Evolutionary conservation across 2,113 vertebrate species (phyloP).

Genomic region (Collichthys lucidus): DNA sequence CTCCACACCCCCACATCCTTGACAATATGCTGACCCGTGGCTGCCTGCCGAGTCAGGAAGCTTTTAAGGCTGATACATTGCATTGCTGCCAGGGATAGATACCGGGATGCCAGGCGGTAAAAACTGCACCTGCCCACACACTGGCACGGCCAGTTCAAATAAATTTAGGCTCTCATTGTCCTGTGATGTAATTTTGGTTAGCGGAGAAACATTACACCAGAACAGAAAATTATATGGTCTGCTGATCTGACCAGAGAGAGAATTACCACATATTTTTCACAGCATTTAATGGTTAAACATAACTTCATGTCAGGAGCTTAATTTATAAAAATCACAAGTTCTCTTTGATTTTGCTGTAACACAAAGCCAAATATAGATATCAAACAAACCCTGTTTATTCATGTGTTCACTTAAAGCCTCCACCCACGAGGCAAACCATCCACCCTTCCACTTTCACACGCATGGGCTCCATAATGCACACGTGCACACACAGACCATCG

Average conservation of each 20-base stretch:
- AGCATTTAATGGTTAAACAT: neutral
- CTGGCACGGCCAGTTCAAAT: neutral
- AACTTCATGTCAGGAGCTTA: too few relatives aligned
- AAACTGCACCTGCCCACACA: constrained; percentile 52
- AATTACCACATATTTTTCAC: neutral
- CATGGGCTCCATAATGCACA: constrained; percentile 33
- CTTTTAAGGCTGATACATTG: constrained; percentile 53
- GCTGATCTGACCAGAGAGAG: constrained; percentile 12
- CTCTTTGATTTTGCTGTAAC: neutral
- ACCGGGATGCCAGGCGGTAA: constrained; percentile 42
- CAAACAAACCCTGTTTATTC: constrained; percentile 48
- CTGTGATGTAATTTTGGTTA: neutral
- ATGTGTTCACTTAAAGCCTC: constrained; percentile 7
- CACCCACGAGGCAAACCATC: neutral
- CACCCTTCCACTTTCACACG: constrained; percentile 24
- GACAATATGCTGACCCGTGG: constrained; percentile 38
- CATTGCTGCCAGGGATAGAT: constrained; percentile 44
- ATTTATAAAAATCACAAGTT: too few relatives aligned
- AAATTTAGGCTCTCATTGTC: neutral
- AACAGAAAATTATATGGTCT: neutral
- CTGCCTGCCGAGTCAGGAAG: constrained; percentile 67
- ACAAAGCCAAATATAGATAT: neutral
- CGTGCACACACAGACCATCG: constrained; percentile 33
- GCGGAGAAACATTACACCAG: neutral
- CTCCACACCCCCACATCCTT: constrained; percentile 58